phyloP scores from a whole-genome alignment of 2,888 invertebrate genomes.

The Drosophila lacicola region DNA sequence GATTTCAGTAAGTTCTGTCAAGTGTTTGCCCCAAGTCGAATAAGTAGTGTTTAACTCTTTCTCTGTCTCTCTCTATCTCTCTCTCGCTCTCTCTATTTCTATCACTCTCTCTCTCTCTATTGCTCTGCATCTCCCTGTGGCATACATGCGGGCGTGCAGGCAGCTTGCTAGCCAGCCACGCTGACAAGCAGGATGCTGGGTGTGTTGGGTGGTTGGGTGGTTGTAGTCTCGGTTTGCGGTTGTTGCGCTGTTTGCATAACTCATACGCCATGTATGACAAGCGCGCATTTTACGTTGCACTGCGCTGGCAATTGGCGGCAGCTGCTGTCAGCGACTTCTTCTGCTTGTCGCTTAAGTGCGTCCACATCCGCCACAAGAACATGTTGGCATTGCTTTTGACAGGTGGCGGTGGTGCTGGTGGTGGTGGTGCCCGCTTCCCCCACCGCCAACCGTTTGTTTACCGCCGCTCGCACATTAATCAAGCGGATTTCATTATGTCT shows the following conservation, averaged over 20 bases:
- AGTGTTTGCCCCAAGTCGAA: slow-evolving; percentile 30
- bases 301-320: slow-evolving; percentile 50
- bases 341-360: slow-evolving; percentile 29
- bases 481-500: slow-evolving; percentile 60
- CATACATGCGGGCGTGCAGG: slow-evolving; percentile 17
- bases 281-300: slow-evolving; percentile 46
- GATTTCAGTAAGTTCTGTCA: slow-evolving; percentile 51
- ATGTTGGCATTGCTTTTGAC: slow-evolving; percentile 47
- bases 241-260: slow-evolving; percentile 46
- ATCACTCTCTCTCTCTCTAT: too few relatives aligned
- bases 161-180: too few relatives aligned
- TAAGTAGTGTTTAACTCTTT: slow-evolving; percentile 4
- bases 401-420: slow-evolving; percentile 24
- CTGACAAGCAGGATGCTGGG: too few relatives aligned
- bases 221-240: slow-evolving; percentile 30
- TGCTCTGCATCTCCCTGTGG: too few relatives aligned
- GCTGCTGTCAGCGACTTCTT: slow-evolving; percentile 38
- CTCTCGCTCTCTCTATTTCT: not conserved
- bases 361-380: slow-evolving; percentile 42
- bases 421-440: not conserved
- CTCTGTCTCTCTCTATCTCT: not conserved
- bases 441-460: not conserved
- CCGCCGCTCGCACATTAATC: slow-evolving; percentile 49
- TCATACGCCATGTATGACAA: slow-evolving; percentile 61
- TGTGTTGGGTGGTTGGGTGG: not conserved